Evolutionary conservation across 1,140 invertebrate genomes (phyloP).

Genomic region (Euwallacea similis): DNA sequence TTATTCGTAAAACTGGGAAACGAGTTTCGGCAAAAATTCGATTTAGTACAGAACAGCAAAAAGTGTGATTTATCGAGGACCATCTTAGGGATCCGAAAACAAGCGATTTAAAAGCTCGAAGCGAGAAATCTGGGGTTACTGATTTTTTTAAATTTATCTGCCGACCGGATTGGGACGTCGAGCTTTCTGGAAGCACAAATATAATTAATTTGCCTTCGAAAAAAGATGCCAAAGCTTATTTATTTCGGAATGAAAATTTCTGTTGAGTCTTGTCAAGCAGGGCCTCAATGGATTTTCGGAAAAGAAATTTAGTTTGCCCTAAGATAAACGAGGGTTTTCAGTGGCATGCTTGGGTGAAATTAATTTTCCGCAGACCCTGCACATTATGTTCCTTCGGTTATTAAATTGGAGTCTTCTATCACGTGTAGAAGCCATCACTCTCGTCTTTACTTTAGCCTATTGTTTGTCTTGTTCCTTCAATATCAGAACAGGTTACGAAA

Average conservation of each 20-base stretch:
- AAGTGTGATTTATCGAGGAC: conserved; percentile 23
- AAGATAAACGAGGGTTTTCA: conserved; percentile 29
- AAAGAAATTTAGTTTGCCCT: conserved; percentile 25
- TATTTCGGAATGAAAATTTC: too few relatives aligned
- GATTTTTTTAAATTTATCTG: conserved; percentile 26
- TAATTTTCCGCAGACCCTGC: conserved; percentile 21
- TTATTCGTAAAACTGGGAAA: conserved; percentile 16
- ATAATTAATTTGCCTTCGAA: conserved; percentile 11
- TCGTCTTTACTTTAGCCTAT: too few relatives aligned
- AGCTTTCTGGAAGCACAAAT: not conserved
- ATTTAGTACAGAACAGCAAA: conserved; percentile 10
- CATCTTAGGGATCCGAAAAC: conserved; percentile 16
- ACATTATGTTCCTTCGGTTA: conserved; percentile 27
- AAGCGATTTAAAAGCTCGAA: conserved; percentile 26
- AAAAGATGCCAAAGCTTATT: not conserved
- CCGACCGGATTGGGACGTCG: conserved; percentile 5
- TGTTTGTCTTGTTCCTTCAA: too few relatives aligned
- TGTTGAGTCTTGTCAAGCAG: not conserved
- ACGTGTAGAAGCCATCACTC: conserved; percentile 15
- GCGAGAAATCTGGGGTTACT: conserved; percentile 27
- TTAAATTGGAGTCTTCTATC: conserved; percentile 14
- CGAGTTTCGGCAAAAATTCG: conserved; percentile 16
- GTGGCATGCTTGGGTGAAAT: conserved; percentile 29
- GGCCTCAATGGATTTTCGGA: not conserved
- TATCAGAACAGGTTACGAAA: too few relatives aligned